A percentile compares a stretch with the other conserved stretches of the same genome.
These are phyloP conservation scores for Willisornis vidua DNA, from an alignment of 2,113 vertebrate genomes.

Conservation along the genomic window DNA sequence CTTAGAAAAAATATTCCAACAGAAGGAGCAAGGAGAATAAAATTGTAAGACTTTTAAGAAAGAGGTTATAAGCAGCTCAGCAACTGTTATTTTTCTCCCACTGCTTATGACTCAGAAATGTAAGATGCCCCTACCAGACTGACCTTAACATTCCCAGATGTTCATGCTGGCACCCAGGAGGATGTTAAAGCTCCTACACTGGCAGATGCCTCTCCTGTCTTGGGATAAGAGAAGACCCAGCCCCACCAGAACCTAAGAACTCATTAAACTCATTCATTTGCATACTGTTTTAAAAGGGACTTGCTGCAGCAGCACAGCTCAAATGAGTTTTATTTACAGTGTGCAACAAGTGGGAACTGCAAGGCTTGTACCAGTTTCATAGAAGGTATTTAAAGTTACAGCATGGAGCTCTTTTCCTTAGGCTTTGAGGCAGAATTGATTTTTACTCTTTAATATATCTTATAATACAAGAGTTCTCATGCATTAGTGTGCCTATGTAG, in stretches of 20 bases:
- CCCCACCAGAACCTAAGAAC: neutral
- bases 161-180: neutral
- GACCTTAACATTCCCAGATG: neutral
- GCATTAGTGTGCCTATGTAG: neutral
- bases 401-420: neutral
- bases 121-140: neutral
- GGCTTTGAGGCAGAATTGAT: neutral
- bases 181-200: neutral
- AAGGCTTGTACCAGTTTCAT: neutral
- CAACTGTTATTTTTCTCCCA: neutral
- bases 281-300: neutral
- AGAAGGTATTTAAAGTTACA: neutral
- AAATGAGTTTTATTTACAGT: neutral
- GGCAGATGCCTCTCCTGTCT: neutral
- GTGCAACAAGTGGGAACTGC: neutral
- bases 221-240: neutral
- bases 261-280: neutral
- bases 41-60: neutral
- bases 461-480: neutral
- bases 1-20: neutral
- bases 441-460: neutral
- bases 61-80: neutral
- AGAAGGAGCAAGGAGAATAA: neutral
- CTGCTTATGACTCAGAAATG: neutral
- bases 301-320: neutral